Percentiles rank a stretch among this genome's conserved stretches.
These are phyloP conservation scores for Philopedon plagiatum DNA, from an alignment of 2,888 invertebrate genomes.

Conservation along the genomic window DNA sequence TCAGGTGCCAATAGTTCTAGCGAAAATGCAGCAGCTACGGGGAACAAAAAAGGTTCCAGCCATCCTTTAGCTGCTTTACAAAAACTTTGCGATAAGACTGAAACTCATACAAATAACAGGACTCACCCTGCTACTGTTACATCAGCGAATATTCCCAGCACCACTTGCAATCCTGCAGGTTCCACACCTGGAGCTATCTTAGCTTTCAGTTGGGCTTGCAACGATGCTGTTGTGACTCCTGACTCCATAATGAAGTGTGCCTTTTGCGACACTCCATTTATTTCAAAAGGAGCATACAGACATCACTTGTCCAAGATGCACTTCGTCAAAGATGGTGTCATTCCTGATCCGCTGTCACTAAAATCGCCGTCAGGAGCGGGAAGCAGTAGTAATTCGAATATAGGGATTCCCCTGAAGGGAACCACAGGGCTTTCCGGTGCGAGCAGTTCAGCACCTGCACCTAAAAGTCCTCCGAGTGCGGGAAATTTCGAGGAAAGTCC, in stretches of 20 bases:
- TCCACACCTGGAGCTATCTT: slow-evolving; percentile 87
- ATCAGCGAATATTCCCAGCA: slow-evolving; percentile 63
- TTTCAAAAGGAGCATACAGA: slow-evolving; percentile 96
- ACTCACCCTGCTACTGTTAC: slow-evolving; percentile 61
- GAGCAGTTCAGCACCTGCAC: slow-evolving; percentile 58
- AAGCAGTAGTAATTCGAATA: slow-evolving; percentile 53
- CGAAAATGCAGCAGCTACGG: slow-evolving; percentile 63
- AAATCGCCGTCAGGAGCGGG: slow-evolving; percentile 70
- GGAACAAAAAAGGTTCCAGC: slow-evolving; percentile 79
- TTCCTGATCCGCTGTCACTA: slow-evolving; percentile 81
- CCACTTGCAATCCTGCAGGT: slow-evolving; percentile 64
- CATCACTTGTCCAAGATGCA: slow-evolving; percentile 97
- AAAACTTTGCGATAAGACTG: slow-evolving; percentile 96
- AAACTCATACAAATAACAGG: slow-evolving; percentile 76
- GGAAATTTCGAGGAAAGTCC: slow-evolving; percentile 88
- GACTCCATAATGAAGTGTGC: slow-evolving; percentile 95
- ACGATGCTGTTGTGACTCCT: slow-evolving; percentile 88
- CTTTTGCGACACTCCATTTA: slow-evolving; percentile 95
- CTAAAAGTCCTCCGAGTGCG: slow-evolving; percentile 67
- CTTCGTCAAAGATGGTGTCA: slow-evolving; percentile 92
- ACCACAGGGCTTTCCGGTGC: slow-evolving; percentile 57
- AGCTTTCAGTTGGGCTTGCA: slow-evolving; percentile 95
- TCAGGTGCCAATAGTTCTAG: slow-evolving; percentile 72
- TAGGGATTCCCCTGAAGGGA: slow-evolving; percentile 62
- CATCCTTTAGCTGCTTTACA: slow-evolving; percentile 96